Conservation (phyloP, 2,888 invertebrate genomes). For the Hemaris fuciformis region DNA sequence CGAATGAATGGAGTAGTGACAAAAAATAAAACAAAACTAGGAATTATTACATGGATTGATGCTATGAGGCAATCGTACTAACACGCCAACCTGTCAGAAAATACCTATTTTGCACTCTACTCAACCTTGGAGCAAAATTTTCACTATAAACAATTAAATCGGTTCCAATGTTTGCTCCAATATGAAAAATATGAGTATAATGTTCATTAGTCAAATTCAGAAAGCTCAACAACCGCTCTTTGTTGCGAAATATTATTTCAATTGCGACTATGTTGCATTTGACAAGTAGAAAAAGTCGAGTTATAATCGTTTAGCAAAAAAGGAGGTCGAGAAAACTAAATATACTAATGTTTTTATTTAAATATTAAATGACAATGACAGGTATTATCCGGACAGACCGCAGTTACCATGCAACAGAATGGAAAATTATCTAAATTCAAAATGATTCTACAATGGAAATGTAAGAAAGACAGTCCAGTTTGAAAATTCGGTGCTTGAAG, state of each 20-base stretch:
- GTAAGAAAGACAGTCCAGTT: conserved; percentile 3
- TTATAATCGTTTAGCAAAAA: too few species aligned
- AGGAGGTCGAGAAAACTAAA: not conserved
- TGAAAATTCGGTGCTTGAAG: conserved; percentile 3
- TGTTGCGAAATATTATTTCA: not conserved
- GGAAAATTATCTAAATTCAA: not conserved
- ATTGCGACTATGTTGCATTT: not conserved
- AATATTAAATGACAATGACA: not conserved
- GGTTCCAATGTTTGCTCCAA: not conserved
- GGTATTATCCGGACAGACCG: not conserved
- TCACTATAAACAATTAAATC: not conserved
- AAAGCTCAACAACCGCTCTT: too few species aligned
- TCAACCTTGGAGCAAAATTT: too few species aligned
- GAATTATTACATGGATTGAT: not conserved
- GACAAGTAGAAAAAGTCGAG: not conserved
- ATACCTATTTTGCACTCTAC: too few species aligned
- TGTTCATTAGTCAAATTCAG: not conserved
- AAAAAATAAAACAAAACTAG: conserved; percentile 7
- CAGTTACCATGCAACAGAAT: not conserved
- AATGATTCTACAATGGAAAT: conserved; percentile 11
- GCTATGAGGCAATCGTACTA: not conserved
- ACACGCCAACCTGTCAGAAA: not conserved
- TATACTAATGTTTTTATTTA: not conserved
- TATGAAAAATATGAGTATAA: not conserved
- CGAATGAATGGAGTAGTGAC: too few species aligned